These are phyloP conservation scores for Oncopodura yosiiana DNA, from an alignment of 1,140 invertebrate genomes.

Conservation along the genomic window DNA sequence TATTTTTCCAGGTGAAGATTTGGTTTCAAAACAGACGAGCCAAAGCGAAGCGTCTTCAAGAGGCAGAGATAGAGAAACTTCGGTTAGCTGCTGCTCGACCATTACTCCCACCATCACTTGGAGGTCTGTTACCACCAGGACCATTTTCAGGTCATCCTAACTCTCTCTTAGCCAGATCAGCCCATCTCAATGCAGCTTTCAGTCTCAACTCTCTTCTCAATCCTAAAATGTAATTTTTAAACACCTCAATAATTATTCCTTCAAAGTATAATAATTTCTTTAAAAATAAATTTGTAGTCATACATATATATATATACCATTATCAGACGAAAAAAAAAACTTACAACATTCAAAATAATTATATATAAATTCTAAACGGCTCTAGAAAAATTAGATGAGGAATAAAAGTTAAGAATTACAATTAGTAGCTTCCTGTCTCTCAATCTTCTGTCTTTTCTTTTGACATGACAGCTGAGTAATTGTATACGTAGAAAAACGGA, in stretches of 20 bases:
- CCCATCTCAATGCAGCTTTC: constrained; percentile 35
- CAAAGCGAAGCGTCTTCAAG: constrained; percentile 51
- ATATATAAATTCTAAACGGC: background rate
- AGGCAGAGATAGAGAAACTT: constrained; percentile 47
- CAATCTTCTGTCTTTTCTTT: too few relatives aligned
- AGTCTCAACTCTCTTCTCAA: constrained; percentile 34
- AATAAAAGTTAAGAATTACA: too few relatives aligned
- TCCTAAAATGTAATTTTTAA: constrained; percentile 26
- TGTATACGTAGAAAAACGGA: too few relatives aligned
- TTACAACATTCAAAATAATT: background rate
- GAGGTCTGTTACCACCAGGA: constrained; percentile 35
- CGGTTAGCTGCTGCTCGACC: constrained; percentile 36
- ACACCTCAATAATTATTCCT: background rate
- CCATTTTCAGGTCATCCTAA: constrained; percentile 27
- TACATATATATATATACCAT: background rate
- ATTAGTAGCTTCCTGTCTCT: too few relatives aligned
- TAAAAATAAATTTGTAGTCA: too few relatives aligned
- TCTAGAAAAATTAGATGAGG: background rate
- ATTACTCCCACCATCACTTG: constrained; percentile 35
- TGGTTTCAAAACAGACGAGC: constrained; percentile 54
- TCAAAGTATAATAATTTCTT: too few relatives aligned
- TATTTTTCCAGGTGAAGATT: constrained; percentile 44
- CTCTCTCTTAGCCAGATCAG: constrained; percentile 33
- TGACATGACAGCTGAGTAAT: too few relatives aligned
- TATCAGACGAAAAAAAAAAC: background rate